Percentiles rank a stretch among this genome's conserved stretches.
Conservation (phyloP, 1,140 invertebrate genomes). For the Palaemon carinicauda region DNA sequence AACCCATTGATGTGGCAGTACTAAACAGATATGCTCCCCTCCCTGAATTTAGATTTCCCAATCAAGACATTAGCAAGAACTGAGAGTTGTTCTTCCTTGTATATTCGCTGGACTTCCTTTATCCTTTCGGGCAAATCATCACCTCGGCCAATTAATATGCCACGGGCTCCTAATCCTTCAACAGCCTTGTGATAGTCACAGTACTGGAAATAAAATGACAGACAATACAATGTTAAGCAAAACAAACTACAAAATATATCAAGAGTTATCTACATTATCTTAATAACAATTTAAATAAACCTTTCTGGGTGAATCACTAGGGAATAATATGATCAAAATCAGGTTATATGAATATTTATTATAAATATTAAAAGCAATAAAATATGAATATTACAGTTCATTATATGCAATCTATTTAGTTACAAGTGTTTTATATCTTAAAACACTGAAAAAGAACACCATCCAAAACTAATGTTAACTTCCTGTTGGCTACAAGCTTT, state of each 20-base stretch:
- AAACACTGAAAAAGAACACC: too few relatives aligned
- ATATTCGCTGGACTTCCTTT: conserved; percentile 65
- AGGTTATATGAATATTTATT: too few relatives aligned
- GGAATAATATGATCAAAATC: too few relatives aligned
- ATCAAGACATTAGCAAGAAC: conserved; percentile 73
- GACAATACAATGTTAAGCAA: not conserved
- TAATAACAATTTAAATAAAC: too few relatives aligned
- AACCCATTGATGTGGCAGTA: not conserved
- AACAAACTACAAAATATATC: not conserved
- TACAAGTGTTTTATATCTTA: too few relatives aligned
- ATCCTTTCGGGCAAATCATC: conserved; percentile 67
- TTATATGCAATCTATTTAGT: too few relatives aligned
- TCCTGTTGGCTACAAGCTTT: too few relatives aligned
- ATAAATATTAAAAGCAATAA: too few relatives aligned
- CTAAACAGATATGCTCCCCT: conserved; percentile 73
- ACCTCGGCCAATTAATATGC: conserved; percentile 66
- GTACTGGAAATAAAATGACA: conserved; percentile 65
- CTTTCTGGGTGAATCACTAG: too few relatives aligned
- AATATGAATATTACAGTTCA: too few relatives aligned
- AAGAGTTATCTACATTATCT: too few relatives aligned
- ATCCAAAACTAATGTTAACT: too few relatives aligned
- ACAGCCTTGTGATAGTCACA: conserved; percentile 70
- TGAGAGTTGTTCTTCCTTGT: conserved; percentile 65
- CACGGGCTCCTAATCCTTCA: conserved; percentile 70
- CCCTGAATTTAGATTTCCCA: conserved; percentile 74